phyloP scores from a whole-genome alignment of 2,113 vertebrate species.

The Artemisiospiza belli region DNA sequence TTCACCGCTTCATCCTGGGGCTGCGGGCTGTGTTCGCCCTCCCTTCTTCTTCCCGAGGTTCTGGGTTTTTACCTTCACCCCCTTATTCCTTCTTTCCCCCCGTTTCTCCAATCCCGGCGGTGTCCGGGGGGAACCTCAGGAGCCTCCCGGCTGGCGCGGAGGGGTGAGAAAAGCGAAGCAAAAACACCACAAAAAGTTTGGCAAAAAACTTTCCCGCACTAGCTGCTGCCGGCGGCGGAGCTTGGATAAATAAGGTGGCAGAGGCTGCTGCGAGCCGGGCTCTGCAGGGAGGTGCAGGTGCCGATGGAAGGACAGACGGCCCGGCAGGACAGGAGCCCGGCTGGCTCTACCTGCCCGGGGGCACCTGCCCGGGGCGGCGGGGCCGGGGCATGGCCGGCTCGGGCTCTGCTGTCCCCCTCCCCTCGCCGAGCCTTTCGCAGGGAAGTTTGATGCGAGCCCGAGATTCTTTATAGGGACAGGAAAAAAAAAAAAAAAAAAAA shows the following conservation, averaged over 20 bases:
- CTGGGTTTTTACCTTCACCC: not conserved
- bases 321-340: not conserved
- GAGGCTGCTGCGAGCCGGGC: not conserved
- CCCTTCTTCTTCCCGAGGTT: not conserved
- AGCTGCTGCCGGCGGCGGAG: not conserved
- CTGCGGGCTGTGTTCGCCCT: not conserved
- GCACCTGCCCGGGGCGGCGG: not conserved
- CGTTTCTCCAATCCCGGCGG: not conserved
- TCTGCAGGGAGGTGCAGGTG: conserved; percentile 36
- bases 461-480: conserved; percentile 68
- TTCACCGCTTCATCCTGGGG: not conserved
- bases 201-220: not conserved
- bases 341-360: conserved; percentile 35
- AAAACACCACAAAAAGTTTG: not conserved
- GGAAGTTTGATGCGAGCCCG: conserved; percentile 56
- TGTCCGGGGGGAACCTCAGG: too few relatives aligned
- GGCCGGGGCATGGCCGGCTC: not conserved
- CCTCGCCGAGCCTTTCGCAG: not conserved
- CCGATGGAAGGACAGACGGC: not conserved
- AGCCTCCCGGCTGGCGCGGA: not conserved
- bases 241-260: fast-evolving
- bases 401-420: not conserved
- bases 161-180: not conserved
- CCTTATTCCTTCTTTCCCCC: not conserved
- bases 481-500: not conserved